Percentiles rank a stretch among this genome's conserved stretches.
These are phyloP conservation scores for Marronus borbonicus DNA, from an alignment of 2,888 invertebrate species.

Conservation along the genomic window DNA sequence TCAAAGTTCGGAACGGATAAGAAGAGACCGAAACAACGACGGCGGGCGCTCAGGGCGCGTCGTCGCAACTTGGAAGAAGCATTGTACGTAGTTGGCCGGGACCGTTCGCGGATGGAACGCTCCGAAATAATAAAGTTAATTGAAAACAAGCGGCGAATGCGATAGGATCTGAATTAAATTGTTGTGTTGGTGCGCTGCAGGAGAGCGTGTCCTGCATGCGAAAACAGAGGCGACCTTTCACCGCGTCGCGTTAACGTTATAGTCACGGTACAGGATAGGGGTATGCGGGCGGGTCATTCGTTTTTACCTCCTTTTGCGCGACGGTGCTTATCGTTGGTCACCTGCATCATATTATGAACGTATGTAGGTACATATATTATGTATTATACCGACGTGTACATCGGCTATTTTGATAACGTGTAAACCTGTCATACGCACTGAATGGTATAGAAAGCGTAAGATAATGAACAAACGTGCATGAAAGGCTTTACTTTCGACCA, in stretches of 20 bases:
- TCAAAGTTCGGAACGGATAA: conserved; percentile 37
- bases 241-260: conserved; percentile 42
- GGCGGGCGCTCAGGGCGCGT: neutral
- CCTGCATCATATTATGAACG: conserved; percentile 55
- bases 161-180: conserved; percentile 63
- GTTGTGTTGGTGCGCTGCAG: conserved; percentile 55
- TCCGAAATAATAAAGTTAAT: conserved; percentile 61
- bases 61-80: neutral
- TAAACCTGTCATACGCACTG: conserved; percentile 1
- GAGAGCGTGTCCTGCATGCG: conserved; percentile 60
- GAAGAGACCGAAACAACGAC: neutral
- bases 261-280: conserved; percentile 58
- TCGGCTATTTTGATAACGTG: conserved; percentile 1
- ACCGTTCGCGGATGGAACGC: conserved; percentile 1
- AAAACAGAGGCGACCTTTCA: conserved; percentile 61
- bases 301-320: conserved; percentile 48
- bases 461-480: neutral
- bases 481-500: neutral
- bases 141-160: conserved; percentile 64
- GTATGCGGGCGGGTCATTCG: conserved; percentile 60
- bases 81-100: neutral
- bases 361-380: too few species aligned
- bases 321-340: conserved; percentile 56
- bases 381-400: neutral
- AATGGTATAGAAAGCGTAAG: neutral